Percentiles rank a stretch among this genome's conserved stretches.
Conservation (phyloP, 2,888 invertebrate genomes). For the Drosophila nr. perissopoda region DNA sequence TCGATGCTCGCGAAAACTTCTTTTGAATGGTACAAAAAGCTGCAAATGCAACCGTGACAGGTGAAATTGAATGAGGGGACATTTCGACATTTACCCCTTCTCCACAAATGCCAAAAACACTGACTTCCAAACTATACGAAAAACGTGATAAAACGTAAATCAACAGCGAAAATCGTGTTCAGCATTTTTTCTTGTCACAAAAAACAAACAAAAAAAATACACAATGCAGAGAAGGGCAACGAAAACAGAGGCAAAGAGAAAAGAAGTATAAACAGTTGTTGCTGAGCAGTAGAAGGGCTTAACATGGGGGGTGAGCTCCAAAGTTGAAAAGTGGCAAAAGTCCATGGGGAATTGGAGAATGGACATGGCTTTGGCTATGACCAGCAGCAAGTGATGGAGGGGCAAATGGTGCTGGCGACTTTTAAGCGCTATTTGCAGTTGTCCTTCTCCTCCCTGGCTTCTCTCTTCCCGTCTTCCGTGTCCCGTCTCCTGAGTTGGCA, state of each 20-base stretch:
- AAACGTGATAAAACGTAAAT: constrained; percentile 80
- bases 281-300: constrained; percentile 9
- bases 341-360: constrained; percentile 45
- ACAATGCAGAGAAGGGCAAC: constrained; percentile 3
- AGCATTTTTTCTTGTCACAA: constrained; percentile 63
- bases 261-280: constrained; percentile 65
- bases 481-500: constrained; percentile 26
- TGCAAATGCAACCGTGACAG: constrained; percentile 62
- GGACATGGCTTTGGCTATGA: constrained; percentile 47
- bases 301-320: constrained; percentile 12
- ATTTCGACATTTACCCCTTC: constrained; percentile 5
- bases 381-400: constrained; percentile 20
- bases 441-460: constrained; percentile 36
- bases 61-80: constrained; percentile 47
- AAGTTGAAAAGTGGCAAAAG: constrained; percentile 70
- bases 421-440: constrained; percentile 55
- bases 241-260: constrained; percentile 22
- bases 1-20: constrained; percentile 33
- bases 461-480: constrained; percentile 13
- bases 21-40: constrained; percentile 57
- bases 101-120: constrained; percentile 22
- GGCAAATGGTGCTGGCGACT: constrained; percentile 40
- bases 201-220: constrained; percentile 26
- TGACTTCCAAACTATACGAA: constrained; percentile 58
- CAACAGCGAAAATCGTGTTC: constrained; percentile 79